Base-by-base conservation (phyloP, 2,888 invertebrate genomes). In the Siphlonurus alternatus region DNA sequence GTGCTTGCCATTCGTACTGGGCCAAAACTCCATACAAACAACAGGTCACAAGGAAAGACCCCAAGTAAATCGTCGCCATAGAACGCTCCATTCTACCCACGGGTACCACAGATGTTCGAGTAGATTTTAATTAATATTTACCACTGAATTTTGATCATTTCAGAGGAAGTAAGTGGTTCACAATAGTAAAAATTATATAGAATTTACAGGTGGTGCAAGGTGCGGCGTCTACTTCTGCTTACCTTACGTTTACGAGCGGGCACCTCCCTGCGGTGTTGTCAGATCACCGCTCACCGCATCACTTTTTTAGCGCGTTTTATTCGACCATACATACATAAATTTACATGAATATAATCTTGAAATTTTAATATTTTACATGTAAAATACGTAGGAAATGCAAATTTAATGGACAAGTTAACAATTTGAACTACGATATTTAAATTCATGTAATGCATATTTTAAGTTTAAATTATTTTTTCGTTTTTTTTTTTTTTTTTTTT, bases 1-100 rank as follows among this genome's bases (percentile, higher is more conserved):
- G 83, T 22, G 85, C 78, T 78, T 94, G 93, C 95, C 96, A 97
- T 72, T 93, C 91, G 73, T 88, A 93, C 74, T 93, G 93, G 23
- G 86, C 88, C 77, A 83, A 81, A 80, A 87, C 86, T 80, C 85
- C 85, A 23, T 19, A 20, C 23, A 53, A 38, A 38, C 38, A 38
- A 38, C 7, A 38, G 7, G 38, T 15, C 15, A 15, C 38, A 38
- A 38, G 38, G 7, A 38, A 38, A 5, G 38, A 38, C 15, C 7
- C 38, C 5, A 38, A 15, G 7, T 15, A 38, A 38, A 38, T 38
- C 5, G 15, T 10, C 15, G 38, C 15, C 38, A 5, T 10, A 38
- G 7, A 5, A 5, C 15, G 5, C 7, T 10, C 5, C 38, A 38
- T 38, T 38, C 15, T 38, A 38, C 38, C 38, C 38, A 38, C 15